A percentile compares a stretch with the other conserved stretches of the same genome.
These are phyloP conservation scores for Osmerus mordax DNA, from an alignment of 2,113 vertebrate genomes.

Conservation along the genomic window DNA sequence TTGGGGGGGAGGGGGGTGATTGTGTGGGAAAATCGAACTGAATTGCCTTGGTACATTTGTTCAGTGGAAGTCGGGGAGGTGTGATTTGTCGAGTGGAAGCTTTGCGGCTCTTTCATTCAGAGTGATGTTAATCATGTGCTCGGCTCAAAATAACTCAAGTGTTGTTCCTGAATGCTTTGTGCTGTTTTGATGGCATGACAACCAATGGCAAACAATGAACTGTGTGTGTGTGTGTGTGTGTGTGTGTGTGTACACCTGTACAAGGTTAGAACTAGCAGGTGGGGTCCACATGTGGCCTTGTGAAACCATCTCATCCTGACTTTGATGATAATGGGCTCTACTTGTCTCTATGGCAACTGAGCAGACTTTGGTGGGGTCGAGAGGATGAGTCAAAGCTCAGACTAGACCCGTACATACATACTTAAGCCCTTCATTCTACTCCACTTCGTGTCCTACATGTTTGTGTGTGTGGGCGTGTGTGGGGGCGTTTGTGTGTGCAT, in stretches of 20 bases:
- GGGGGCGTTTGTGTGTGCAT: too few relatives aligned
- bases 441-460: neutral
- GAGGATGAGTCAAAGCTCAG: constrained; percentile 38
- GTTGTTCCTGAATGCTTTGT: constrained; percentile 36
- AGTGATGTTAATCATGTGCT: constrained; percentile 37
- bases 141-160: constrained; percentile 49
- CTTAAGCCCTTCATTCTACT: constrained; percentile 20
- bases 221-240: neutral
- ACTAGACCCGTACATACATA: neutral
- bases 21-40: neutral
- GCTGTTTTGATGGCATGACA: constrained; percentile 40
- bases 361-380: constrained; percentile 18
- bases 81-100: neutral
- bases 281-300: constrained; percentile 32
- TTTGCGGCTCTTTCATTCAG: constrained; percentile 34
- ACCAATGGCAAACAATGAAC: constrained; percentile 23
- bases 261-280: constrained; percentile 25
- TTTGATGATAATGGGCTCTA: constrained; percentile 21
- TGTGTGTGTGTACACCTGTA: constrained; percentile 13
- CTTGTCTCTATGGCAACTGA: constrained; percentile 42
- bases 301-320: constrained; percentile 28
- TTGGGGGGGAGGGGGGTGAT: neutral
- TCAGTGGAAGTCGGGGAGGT: neutral
- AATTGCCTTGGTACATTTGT: neutral
- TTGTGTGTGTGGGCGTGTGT: too few relatives aligned